Evolutionary conservation across 2,888 invertebrate genomes (phyloP).

Genomic region (Sinotaia quadrata): DNA sequence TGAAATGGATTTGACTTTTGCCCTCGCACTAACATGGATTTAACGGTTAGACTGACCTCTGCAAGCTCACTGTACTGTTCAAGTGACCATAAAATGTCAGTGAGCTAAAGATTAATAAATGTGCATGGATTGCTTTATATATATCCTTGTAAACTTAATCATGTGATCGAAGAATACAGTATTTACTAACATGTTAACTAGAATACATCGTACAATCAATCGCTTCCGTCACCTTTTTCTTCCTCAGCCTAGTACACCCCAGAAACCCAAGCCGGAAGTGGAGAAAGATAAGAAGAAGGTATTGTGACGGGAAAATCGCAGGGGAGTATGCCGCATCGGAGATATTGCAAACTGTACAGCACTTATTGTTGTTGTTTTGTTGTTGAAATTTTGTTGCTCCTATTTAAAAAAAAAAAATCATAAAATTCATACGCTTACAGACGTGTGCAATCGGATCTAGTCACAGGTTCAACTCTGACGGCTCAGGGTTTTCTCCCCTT

Average conservation of each 20-base stretch:
- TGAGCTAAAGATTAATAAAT: too few species aligned
- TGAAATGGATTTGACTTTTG: too few species aligned
- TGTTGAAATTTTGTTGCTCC: background rate
- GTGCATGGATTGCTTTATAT: too few species aligned
- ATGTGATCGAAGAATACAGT: too few species aligned
- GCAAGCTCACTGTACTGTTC: too few species aligned
- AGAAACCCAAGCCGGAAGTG: background rate
- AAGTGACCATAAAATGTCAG: too few species aligned
- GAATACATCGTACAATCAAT: too few species aligned
- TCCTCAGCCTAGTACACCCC: background rate
- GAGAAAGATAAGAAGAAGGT: background rate
- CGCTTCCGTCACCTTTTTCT: background rate
- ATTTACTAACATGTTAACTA: too few species aligned
- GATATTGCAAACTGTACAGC: background rate
- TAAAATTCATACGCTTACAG: background rate
- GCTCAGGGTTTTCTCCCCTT: too few species aligned
- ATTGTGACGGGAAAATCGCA: background rate
- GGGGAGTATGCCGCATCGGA: background rate
- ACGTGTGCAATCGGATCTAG: background rate
- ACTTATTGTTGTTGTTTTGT: background rate
- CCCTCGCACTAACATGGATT: too few species aligned
- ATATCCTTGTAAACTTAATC: too few species aligned
- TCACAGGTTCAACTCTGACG: background rate
- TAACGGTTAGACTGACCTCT: too few species aligned
- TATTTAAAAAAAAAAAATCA: background rate